Evolutionary conservation across 2,797 vertebrate species (phyloP).

Genomic region (Centropyge bicolor): DNA sequence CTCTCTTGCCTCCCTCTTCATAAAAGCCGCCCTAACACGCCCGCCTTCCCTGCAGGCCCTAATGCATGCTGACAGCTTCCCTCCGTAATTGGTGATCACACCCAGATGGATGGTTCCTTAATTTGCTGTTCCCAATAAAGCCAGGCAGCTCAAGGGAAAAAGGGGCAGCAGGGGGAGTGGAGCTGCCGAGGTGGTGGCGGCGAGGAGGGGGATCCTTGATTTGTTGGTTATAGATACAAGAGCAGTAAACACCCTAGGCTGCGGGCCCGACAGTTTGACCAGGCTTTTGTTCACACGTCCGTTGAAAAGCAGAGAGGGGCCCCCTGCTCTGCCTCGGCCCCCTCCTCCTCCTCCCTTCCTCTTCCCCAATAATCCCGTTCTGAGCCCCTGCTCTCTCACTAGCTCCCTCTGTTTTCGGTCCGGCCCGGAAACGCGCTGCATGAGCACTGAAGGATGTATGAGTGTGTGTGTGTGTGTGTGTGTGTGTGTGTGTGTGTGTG

Average conservation of each 20-base stretch:
- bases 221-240: conserved; percentile 89
- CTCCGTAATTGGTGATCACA: conserved; percentile 89
- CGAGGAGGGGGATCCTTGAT: conserved; percentile 69
- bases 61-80: conserved; percentile 88
- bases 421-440: conserved; percentile 54
- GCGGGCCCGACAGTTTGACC: conserved; percentile 82
- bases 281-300: conserved; percentile 87
- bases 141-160: conserved; percentile 78
- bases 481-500: conserved; percentile 33
- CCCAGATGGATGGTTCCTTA: conserved; percentile 88
- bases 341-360: conserved; percentile 27
- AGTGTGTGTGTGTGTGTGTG: conserved; percentile 22
- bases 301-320: conserved; percentile 75
- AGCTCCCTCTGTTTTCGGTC: conserved; percentile 59
- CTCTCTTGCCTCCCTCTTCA: conserved; percentile 50
- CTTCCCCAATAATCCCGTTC: conserved; percentile 46
- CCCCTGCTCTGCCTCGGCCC: conserved; percentile 25
- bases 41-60: conserved; percentile 82
- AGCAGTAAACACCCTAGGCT: conserved; percentile 87
- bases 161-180: conserved; percentile 57
- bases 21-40: conserved; percentile 76
- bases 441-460: conserved; percentile 42
- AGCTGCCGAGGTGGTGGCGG: conserved; percentile 32
- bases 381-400: conserved; percentile 46
- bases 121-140: conserved; percentile 87